Base-by-base conservation (phyloP, 2,888 invertebrate genomes). In the Cerceris ruficornis region DNA sequence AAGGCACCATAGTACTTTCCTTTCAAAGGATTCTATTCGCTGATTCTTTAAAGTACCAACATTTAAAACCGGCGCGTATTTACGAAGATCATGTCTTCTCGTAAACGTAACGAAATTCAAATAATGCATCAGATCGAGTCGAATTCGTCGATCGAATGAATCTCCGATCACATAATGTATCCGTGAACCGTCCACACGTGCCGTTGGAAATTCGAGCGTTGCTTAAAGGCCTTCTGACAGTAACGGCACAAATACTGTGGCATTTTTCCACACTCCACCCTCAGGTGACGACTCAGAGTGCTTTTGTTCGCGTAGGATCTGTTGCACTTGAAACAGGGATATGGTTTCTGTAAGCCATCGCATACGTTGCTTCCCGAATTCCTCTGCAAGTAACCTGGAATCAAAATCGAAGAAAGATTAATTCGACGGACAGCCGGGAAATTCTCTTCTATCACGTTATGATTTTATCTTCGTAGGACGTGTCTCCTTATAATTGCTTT, bases 281-380 rank as follows among this genome's bases (percentile, higher is more conserved):
- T 86, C n/a, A 90, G 83, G 76, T 93, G 93, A 15, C 92, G 90
- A 67, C 89, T 89, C 67, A 92, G 85, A 73, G 96, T 96, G 88
- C 96, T 96, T 91, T 95, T 96, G 93, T 96, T 90, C 15, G 85
- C 82, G 71, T 92, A 92, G 17, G 88, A 87, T 74, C 87, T 87
- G 64, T 70, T 68, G 80, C 91, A 92, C 49, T 89, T 88, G 71
- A 79, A 82, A 78, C 91, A 91, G 8, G 84, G 66, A 55, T 74
- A 81, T 15, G 75, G 75, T 58, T 84, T 83, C 9, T 2, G 57
- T 75, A 79, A 75, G 81, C 60, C 83, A 78, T 79, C 84, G 75
- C 60, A 28, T 5, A 41, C 17, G n/a, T 43, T 9, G 15, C 14
- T 58, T 59, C 64, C 41, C 5, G 8, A 14, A 15, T 9, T 50